Evolutionary conservation across 1,140 invertebrate genomes (phyloP), one percentile per base, ranked within the genome.

Genomic region (Anoplophora glabripennis): DNA sequence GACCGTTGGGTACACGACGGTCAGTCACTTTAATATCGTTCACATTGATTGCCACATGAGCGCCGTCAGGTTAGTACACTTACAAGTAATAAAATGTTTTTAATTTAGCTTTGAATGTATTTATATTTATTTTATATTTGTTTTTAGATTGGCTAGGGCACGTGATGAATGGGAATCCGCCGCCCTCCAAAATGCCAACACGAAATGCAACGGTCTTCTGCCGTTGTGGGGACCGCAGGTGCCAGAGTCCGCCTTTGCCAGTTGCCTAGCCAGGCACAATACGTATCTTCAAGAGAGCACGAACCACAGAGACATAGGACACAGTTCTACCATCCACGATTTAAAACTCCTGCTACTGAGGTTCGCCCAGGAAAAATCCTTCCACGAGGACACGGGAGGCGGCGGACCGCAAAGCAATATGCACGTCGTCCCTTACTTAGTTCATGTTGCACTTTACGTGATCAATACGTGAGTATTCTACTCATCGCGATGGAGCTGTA

Each of bases 41-140:
- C 96, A 99, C 78, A 89, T 98, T 9, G 95, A 99, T 74, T 99
- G 96, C 74, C 96, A 99, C 76, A 94, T 95, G 83, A 93, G 93
- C 8, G 96, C 96, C 45, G 95, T 99, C 0, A 84, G 87, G 40
- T 45, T 17, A 45, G 17, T 14, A 28, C n/a, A n/a, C n/a, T n/a
- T n/a, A n/a, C n/a, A n/a, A n/a, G n/a, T n/a, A n/a, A n/a, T n/a
- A n/a, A n/a, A n/a, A n/a, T n/a, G n/a, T n/a, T n/a, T n/a, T n/a
- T n/a, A n/a, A n/a, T n/a, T n/a, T n/a, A n/a, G n/a, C n/a, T n/a
- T n/a, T n/a, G n/a, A n/a, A n/a, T n/a, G n/a, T n/a, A 28, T 5
- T 28, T 28, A 28, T 28, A 28, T 28, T 28, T 28, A 28, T 28
- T 28, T n/a, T n/a, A n/a, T n/a, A n/a, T n/a, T n/a, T n/a, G n/a